Evolutionary conservation across 1,140 invertebrate genomes (phyloP).

Genomic region (Leptinotarsa lineolata): DNA sequence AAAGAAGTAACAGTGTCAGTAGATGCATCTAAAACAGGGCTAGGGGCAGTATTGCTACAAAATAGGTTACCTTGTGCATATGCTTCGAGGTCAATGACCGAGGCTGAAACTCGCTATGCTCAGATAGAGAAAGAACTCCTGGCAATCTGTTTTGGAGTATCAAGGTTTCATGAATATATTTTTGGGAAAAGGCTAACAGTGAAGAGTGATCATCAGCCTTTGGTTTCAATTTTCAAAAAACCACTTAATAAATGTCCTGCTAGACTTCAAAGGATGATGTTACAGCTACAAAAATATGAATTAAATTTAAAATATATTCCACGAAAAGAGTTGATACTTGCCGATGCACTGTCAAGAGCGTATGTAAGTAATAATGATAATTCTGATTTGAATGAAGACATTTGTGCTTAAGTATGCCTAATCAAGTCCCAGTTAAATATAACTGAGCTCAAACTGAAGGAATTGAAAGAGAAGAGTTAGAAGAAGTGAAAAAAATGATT

Average conservation of each 20-base stretch:
- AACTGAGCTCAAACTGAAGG: not conserved
- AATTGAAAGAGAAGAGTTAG: conserved; percentile 37
- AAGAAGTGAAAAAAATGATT: conserved; percentile 38
- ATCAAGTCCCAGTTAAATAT: not conserved
- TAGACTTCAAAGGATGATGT: conserved; percentile 51
- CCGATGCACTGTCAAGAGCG: conserved; percentile 55
- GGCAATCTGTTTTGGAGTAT: not conserved
- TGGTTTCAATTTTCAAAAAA: conserved; percentile 47
- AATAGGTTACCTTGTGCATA: conserved; percentile 48
- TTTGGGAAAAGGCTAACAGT: conserved; percentile 40
- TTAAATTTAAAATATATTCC: conserved; percentile 54
- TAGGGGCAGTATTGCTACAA: conserved; percentile 52
- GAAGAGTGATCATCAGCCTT: conserved; percentile 45
- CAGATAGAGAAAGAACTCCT: not conserved
- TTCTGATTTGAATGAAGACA: conserved; percentile 6
- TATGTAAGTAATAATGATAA: conserved; percentile 15
- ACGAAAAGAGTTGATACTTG: conserved; percentile 48
- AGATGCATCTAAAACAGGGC: conserved; percentile 50
- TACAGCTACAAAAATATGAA: conserved; percentile 54
- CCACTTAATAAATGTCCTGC: conserved; percentile 45
- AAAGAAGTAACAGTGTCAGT: conserved; percentile 36
- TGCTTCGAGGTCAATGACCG: conserved; percentile 52
- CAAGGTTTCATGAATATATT: conserved; percentile 45
- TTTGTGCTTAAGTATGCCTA: not conserved
- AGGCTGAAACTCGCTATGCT: conserved; percentile 46